Conservation (phyloP, 1,140 invertebrate species). For the Aplysia californica region DNA sequence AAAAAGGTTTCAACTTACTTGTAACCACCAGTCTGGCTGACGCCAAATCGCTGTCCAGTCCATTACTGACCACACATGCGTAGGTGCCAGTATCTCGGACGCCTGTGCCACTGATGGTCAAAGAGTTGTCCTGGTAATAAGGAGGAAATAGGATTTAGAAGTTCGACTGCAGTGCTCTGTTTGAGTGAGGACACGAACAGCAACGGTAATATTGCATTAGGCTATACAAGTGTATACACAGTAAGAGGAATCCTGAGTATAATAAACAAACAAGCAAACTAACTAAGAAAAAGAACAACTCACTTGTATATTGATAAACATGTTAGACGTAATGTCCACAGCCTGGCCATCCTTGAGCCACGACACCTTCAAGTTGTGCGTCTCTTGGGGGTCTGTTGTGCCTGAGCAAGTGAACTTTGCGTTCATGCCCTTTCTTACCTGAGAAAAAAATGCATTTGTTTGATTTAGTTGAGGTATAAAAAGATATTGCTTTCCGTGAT, state of each 20-base stretch:
- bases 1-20: no score
- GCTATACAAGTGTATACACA: not conserved
- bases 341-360: constrained; percentile 52
- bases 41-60: constrained; percentile 86
- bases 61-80: constrained; percentile 93
- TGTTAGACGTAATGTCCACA: constrained; percentile 74
- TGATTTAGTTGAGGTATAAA: no score
- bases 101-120: constrained; percentile 92
- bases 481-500: no score
- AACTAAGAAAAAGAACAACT: not conserved
- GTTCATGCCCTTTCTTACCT: constrained; percentile 46
- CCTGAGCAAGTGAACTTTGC: constrained; percentile 59
- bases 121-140: constrained; percentile 82
- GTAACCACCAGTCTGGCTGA: constrained; percentile 92
- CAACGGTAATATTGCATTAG: not conserved
- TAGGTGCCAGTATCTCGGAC: constrained; percentile 95
- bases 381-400: constrained; percentile 52
- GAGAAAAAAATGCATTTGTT: no score
- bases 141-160: constrained; percentile 22
- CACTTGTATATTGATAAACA: constrained; percentile 18
- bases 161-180: not conserved
- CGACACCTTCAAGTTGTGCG: constrained; percentile 36
- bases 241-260: not conserved
- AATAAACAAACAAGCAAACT: not conserved
- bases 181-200: not conserved